Evolutionary conservation across 2,797 vertebrate species (phyloP), one percentile per base, ranked within the genome.

Genomic region (Anguilla obscura): DNA sequence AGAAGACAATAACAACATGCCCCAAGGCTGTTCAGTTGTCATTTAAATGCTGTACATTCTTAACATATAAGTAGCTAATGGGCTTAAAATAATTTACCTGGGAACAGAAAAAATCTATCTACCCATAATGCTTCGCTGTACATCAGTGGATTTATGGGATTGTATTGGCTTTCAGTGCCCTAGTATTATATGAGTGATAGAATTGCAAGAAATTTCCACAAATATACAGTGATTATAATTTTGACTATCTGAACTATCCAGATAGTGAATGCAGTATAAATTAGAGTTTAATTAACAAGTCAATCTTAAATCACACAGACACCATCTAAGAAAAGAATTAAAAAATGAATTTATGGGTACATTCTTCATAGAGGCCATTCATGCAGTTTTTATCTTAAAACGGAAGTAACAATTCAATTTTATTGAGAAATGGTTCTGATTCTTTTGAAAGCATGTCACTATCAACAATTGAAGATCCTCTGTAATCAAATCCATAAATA

Each of bases 301-400:
- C 27, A 24, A 84, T 87, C 69, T 50, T 24, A 48, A 87, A 63
- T 84, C 82, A 84, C 80, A 84, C 79, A 69, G 86, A 58, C 86
- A 79, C 56, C 16, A 5, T 52, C 8, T 48, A 69, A 86, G 54
- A 33, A 76, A 79, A 86, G 56, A 50, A 86, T 86, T 54, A 30
- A 79, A 69, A 56, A 18, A 86, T 56, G 69, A 86, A 40, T 71
- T 40, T 30, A 9, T 74, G 66, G 76, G 48, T 69, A 27, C 18
- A 27, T 40, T 76, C 52, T 52, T 45, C 40, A 45, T 45, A 45
- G 40, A 45, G 40, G 40, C 40, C 66, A 21, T 63, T 30, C 1
- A 63, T 21, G 66, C 24, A 7, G 27, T 30, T 69, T 69, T 69
- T 5, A 69, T 69, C 66, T 27, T 6, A 69, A 69, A 69, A 69